Evolutionary conservation across 2,113 vertebrate species (phyloP).

Genomic region (Lontra canadensis): DNA sequence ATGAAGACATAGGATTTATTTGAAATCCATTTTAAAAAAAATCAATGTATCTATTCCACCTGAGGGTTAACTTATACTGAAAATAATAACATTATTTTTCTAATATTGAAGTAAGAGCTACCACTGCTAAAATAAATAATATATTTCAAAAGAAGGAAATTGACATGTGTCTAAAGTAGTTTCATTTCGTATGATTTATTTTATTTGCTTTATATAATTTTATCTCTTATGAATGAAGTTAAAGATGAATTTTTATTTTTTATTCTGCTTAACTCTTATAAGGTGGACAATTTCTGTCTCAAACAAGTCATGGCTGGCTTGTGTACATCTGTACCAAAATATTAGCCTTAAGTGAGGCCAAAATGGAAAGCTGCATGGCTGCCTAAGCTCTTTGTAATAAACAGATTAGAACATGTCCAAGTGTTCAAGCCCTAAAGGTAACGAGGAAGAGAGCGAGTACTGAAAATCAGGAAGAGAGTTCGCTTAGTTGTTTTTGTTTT

Average conservation of each 20-base stretch:
- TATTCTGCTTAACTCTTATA: slow-evolving; percentile 68
- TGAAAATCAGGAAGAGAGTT: neutral
- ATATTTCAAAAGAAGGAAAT: slow-evolving; percentile 74
- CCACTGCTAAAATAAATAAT: slow-evolving; percentile 71
- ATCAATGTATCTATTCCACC: slow-evolving; percentile 68
- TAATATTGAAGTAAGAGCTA: slow-evolving; percentile 76
- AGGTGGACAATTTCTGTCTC: slow-evolving; percentile 53
- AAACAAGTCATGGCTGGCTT: slow-evolving; percentile 44
- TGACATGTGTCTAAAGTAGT: slow-evolving; percentile 68
- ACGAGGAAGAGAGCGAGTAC: neutral
- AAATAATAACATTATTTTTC: slow-evolving; percentile 78
- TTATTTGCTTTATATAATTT: slow-evolving; percentile 68
- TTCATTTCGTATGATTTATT: slow-evolving; percentile 73
- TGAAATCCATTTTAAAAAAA: slow-evolving; percentile 67
- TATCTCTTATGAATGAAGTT: slow-evolving; percentile 76
- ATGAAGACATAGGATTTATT: slow-evolving; percentile 74
- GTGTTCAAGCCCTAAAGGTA: slow-evolving; percentile 44
- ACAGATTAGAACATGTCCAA: slow-evolving; percentile 31
- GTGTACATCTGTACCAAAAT: slow-evolving; percentile 39
- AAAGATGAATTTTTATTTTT: slow-evolving; percentile 69
- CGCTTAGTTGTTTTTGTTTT: neutral
- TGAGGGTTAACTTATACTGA: slow-evolving; percentile 70
- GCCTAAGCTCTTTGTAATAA: slow-evolving; percentile 24
- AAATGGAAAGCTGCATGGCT: neutral
- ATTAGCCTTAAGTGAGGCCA: slow-evolving; percentile 33